Percentiles rank a stretch among this genome's conserved stretches.
Conservation (phyloP, 2,113 vertebrate genomes). For the Todiramphus chloris region DNA sequence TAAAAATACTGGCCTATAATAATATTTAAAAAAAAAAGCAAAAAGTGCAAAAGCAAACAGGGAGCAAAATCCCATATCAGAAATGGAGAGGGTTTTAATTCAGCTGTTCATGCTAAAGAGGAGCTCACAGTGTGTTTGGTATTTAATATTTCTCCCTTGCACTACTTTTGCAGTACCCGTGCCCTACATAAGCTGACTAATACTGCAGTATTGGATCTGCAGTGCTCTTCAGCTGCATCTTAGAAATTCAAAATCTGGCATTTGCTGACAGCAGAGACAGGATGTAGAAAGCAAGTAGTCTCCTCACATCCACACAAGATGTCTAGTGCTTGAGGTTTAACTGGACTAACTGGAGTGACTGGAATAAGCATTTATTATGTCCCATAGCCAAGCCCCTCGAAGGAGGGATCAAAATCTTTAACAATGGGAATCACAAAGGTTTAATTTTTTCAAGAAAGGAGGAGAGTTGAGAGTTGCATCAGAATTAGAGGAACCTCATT, state of each 20-base stretch:
- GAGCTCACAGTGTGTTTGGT: not conserved
- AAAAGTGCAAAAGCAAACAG: not conserved
- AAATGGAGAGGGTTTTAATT: not conserved
- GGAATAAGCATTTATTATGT: not conserved
- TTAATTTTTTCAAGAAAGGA: not conserved
- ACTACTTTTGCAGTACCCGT: slow-evolving; percentile 25
- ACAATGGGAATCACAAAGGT: not conserved
- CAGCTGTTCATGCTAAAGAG: not conserved
- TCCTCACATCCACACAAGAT: no score
- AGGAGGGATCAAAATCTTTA: not conserved
- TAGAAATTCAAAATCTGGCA: not conserved
- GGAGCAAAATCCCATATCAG: not conserved
- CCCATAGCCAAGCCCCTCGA: not conserved
- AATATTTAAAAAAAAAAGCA: not conserved
- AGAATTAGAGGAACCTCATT: not conserved
- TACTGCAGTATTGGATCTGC: slow-evolving; percentile 58
- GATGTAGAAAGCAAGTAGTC: not conserved
- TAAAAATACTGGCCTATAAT: not conserved
- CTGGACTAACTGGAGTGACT: not conserved
- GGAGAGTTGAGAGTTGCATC: not conserved
- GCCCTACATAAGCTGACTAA: slow-evolving; percentile 64
- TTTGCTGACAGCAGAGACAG: not conserved
- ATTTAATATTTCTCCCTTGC: slow-evolving; percentile 36
- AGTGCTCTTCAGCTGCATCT: slow-evolving; percentile 36
- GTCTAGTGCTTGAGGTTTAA: not conserved